A percentile compares a stretch with the other conserved stretches of the same genome.
phyloP scores from a whole-genome alignment of 2,797 vertebrate genomes.

The Labeo calbasu region DNA sequence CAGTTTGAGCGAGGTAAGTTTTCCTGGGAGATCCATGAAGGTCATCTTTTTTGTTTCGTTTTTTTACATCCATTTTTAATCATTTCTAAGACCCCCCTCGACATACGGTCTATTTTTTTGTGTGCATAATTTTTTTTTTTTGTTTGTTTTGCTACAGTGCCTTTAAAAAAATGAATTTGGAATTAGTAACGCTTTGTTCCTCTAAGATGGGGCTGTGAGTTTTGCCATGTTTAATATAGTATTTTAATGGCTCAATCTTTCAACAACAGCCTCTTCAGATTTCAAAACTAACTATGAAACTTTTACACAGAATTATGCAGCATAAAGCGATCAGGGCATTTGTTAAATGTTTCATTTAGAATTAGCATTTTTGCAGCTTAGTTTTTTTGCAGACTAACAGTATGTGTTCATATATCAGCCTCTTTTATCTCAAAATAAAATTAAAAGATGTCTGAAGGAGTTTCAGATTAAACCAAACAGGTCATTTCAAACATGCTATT shows the following conservation, averaged over 20 bases:
- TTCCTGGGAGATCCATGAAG: not conserved
- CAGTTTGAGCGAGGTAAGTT: constrained; percentile 86
- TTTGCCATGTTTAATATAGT: not conserved
- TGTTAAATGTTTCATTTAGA: not conserved
- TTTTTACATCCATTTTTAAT: not conserved
- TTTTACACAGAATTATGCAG: not conserved
- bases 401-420: not conserved
- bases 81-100: not conserved
- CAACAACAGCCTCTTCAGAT: not conserved
- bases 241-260: not conserved
- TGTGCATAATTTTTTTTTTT: too few relatives aligned
- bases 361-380: not conserved
- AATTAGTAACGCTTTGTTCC: not conserved
- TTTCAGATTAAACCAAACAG: not conserved
- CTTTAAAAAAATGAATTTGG: not conserved
- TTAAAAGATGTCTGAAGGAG: not conserved
- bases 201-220: not conserved
- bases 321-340: not conserved
- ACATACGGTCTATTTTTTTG: not conserved
- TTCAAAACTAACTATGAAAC: not conserved
- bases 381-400: not conserved
- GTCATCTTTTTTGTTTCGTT: not conserved
- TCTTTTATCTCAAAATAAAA: not conserved
- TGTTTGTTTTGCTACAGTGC: not conserved
- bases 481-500: not conserved